Conservation (phyloP, 2,113 vertebrate species). For the Rhizomys pruinosus region DNA sequence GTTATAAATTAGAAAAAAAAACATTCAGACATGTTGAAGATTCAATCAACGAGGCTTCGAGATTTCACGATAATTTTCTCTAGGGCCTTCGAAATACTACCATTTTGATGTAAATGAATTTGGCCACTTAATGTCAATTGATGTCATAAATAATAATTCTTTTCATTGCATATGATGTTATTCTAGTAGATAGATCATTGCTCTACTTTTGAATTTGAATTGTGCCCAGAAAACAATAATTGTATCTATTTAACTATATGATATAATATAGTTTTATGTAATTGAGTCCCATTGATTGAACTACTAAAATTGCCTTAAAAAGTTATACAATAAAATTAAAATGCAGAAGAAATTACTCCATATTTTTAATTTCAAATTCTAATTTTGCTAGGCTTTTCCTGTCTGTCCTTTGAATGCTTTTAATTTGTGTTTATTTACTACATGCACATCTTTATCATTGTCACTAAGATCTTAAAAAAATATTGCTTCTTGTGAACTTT, state of each 20-base stretch:
- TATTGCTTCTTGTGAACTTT: neutral
- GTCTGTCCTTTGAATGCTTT: neutral
- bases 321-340: slow-evolving; percentile 29
- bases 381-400: neutral
- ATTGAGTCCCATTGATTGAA: neutral
- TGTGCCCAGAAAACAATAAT: neutral
- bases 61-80: neutral
- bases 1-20: slow-evolving; percentile 9
- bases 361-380: neutral
- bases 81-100: neutral
- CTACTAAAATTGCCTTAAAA: neutral
- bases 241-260: neutral
- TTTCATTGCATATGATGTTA: neutral
- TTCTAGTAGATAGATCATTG: neutral
- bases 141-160: neutral
- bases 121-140: neutral
- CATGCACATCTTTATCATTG: slow-evolving; percentile 34
- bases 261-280: neutral
- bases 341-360: neutral
- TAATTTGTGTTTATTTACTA: neutral
- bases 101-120: neutral
- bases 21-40: neutral
- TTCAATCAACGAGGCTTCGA: neutral
- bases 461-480: neutral
- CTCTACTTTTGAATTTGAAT: neutral